Conservation (phyloP, 1,140 invertebrate species). For the Drosophila rufa region DNA sequence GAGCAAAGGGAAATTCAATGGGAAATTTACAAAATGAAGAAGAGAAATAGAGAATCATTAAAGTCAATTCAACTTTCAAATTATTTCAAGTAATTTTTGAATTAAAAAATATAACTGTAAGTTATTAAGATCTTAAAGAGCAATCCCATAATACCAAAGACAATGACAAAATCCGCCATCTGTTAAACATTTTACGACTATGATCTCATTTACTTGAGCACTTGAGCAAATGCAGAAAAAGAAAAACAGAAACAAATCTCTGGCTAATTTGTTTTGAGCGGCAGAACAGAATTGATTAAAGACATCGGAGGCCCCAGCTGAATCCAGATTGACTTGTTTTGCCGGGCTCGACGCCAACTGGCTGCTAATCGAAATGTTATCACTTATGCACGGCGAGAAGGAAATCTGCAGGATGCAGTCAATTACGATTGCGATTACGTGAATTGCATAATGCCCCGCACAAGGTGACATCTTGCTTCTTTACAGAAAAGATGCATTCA, state of each 20-base stretch:
- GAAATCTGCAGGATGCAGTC: constrained; percentile 67
- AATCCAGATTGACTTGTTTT: constrained; percentile 32
- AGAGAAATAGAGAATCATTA: not conserved
- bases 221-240: constrained; percentile 12
- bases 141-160: not conserved
- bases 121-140: not conserved
- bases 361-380: constrained; percentile 33
- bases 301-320: not conserved
- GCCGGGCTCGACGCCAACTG: constrained; percentile 2
- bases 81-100: not conserved
- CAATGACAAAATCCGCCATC: not conserved
- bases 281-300: constrained; percentile 29
- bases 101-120: not conserved
- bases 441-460: constrained; percentile 47
- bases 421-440: constrained; percentile 66
- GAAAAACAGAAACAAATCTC: constrained; percentile 4
- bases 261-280: not conserved
- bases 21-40: too few relatives aligned
- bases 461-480: constrained; percentile 59
- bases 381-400: constrained; percentile 24
- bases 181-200: constrained; percentile 2
- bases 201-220: constrained; percentile 7
- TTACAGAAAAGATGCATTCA: constrained; percentile 26
- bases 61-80: not conserved
- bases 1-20: too few relatives aligned